Evolutionary conservation across 2,888 invertebrate species (phyloP), one percentile per base, ranked within the genome.

Genomic region (Epirrita christyi): DNA sequence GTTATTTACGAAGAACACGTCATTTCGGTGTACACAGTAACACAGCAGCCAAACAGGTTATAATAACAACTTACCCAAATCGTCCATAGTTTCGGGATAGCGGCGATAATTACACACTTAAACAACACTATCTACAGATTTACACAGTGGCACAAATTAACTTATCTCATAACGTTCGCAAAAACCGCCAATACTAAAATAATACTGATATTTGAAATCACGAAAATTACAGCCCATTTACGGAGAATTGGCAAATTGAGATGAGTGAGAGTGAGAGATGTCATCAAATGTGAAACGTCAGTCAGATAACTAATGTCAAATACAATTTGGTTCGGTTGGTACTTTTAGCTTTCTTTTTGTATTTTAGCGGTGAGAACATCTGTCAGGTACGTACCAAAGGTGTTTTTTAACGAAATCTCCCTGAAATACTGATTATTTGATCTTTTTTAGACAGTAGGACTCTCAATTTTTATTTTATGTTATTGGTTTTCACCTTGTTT

Each of bases 11-110:
- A 76, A 78, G 81, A 84, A 85, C 86, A 88, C 88, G 88, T 89
- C 88, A 89, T 78, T 70, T 68, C 55, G 55, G 62, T 73, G 62
- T 72, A 68, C 66, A 72, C 71, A 78, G 74, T 75, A 76, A 68
- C 66, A 72, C 71, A 78, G 74, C 75, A 76, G 70, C 54, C 66
- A 86, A 91, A 91, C 90, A 87, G 88, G 90, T 90, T 91, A 88
- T 85, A 83, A 86, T 88, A 87, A 85, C 81, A 80, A 89, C 92
- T 88, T 73, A 92, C 92, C 92, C 70, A 92, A 81, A 80, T 92
- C 92, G 73, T 92, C 92, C 92, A 92, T 92, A 68, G 68, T 73
- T 64, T 64, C 62, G 59, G 62, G 63, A 57, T 43, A 67, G 57
- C 55, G 51, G 61, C 54, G 44, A 58, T 55, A 49, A 60, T 46